Base-by-base conservation (phyloP, 2,888 invertebrate species). In the Carcina quercana region DNA sequence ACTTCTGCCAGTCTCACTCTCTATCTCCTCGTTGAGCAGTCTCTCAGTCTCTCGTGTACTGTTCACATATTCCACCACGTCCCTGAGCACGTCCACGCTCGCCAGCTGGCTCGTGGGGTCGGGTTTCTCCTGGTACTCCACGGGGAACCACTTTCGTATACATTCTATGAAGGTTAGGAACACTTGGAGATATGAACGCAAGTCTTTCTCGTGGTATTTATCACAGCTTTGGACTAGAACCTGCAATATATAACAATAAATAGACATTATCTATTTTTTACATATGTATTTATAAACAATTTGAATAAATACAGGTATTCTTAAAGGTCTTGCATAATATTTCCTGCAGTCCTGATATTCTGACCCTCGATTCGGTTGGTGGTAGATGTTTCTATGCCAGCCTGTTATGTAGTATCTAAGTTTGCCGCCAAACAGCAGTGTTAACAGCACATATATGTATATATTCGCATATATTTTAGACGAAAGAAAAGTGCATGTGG, bases 151-250 rank as follows among this genome's bases (percentile, higher is more conserved):
- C 35, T 79, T 83, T 25, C 75, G 68, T 13, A 93, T 71, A 43
- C 89, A 88, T 2, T 79, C 66, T 1, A 91, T 65, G 59, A 92
- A 93, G 1, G 89, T 87, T 40, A 88, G 79, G 54, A 93, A 93
- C 2, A 93, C 88, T 63, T 88, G 87, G 25, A 94, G 64, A 56
- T 90, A 93, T 0, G 89, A 85, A 35, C 75, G 66, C 0, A 87
- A 65, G 53, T 89, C 86, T 10, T 71, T 74, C 42, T 88, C 84
- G 57, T 89, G 86, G 47, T 74, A 72, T 57, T 78, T 85, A 48
- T 86, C 87, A 57, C 86, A 86, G 49, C 89, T 87, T 59, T 88
- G 87, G 21, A 86, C 59, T 42, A 91, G 67, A 27, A 89, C 86
- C 88, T 88, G 54, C 5, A 44, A 38, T 19, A 26, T 3, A 19